These are phyloP conservation scores for Dryas iulia DNA, from an alignment of 1,140 invertebrate genomes.

Conservation along the genomic window DNA sequence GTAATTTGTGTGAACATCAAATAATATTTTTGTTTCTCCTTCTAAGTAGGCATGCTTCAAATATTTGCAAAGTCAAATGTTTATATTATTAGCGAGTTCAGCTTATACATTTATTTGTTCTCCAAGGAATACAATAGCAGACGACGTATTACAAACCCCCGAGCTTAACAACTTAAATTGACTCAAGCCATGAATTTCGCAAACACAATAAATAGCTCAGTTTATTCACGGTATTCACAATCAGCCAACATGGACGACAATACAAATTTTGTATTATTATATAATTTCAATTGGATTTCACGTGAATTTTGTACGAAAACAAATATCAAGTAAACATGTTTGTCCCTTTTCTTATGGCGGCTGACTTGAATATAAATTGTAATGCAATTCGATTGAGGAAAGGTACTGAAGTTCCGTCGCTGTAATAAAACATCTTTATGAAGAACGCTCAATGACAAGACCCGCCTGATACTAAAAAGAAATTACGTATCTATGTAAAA, in stretches of 20 bases:
- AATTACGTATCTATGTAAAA: background rate
- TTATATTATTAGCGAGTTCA: background rate
- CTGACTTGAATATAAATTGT: conserved; percentile 37
- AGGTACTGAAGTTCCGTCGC: conserved; percentile 9
- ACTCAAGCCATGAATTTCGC: conserved; percentile 36
- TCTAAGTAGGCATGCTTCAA: background rate
- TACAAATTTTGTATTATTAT: conserved; percentile 34
- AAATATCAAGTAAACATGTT: conserved; percentile 61
- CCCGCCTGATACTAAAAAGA: background rate
- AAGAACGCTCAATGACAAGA: conserved; percentile 8
- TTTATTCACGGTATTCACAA: conserved; percentile 43
- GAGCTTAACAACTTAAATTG: conserved; percentile 10
- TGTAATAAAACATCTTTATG: conserved; percentile 22
- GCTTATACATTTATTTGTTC: background rate
- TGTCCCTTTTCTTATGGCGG: conserved; percentile 40
- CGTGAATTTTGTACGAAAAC: conserved; percentile 38
- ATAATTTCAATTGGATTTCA: conserved; percentile 42
- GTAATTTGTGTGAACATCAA: background rate
- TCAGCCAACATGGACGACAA: conserved; percentile 15
- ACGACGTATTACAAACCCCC: background rate
- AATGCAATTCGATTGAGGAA: conserved; percentile 27
- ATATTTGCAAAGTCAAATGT: background rate
- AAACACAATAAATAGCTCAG: conserved; percentile 37
- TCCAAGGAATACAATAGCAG: background rate
- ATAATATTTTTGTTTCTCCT: background rate